phyloP scores from a whole-genome alignment of 2,797 vertebrate species.

The Ara ararauna region DNA sequence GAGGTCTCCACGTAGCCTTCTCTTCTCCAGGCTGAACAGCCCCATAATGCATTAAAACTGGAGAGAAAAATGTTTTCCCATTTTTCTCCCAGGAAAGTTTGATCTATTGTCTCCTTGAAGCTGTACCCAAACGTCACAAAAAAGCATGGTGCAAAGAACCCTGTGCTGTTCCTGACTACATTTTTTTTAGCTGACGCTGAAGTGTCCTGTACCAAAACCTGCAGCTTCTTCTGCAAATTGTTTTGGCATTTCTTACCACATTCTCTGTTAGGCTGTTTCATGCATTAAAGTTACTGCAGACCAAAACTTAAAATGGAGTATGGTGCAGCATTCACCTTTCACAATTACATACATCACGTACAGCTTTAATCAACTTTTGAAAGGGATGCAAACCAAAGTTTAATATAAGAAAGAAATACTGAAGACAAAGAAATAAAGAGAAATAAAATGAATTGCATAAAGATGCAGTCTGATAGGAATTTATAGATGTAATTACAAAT shows the following conservation, averaged over 20 bases:
- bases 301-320: not conserved
- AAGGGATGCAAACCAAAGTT: not conserved
- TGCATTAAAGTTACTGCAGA: not conserved
- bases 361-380: not conserved
- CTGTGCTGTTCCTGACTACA: not conserved
- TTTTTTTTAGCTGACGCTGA: not conserved
- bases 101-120: not conserved
- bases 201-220: not conserved
- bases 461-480: not conserved
- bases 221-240: not conserved
- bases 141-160: not conserved
- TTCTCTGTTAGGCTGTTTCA: not conserved
- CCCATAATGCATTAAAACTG: not conserved
- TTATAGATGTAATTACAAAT: not conserved
- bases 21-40: too few species aligned
- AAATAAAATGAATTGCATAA: not conserved
- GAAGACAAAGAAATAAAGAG: not conserved
- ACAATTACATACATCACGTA: not conserved
- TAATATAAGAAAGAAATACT: not conserved
- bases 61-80: not conserved
- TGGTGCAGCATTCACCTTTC: not conserved
- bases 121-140: rapidly evolving
- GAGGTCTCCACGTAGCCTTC: too few species aligned
- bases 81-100: not conserved
- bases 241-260: not conserved